Percentiles rank a stretch among this genome's conserved stretches.
Evolutionary conservation across 92 coral and sea anemone species (phyloP).

Genomic region (Zoanthus gigantus): DNA sequence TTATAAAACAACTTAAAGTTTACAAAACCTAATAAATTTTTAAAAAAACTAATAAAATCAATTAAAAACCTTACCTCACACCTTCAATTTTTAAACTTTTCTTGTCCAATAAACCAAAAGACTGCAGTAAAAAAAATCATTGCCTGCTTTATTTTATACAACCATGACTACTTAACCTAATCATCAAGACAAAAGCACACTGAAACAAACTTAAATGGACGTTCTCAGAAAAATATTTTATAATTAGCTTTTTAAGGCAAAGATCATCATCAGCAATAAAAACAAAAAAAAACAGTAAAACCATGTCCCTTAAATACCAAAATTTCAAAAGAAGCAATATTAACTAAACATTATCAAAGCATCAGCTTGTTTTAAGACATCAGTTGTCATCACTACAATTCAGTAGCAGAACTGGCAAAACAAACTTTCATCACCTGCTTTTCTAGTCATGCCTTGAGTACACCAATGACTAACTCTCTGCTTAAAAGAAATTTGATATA

Average conservation of each 20-base stretch:
- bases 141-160: neutral
- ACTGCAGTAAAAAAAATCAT: constrained; percentile 65
- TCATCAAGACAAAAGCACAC: no score
- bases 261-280: no score
- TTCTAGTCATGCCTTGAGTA: neutral
- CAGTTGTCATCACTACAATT: constrained; percentile 55
- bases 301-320: neutral
- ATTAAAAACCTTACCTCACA: constrained; percentile 72
- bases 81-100: constrained; percentile 94
- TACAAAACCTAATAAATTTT: no score
- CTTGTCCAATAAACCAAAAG: constrained; percentile 94
- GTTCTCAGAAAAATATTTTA: no score
- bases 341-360: neutral
- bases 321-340: neutral
- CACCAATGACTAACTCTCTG: neutral
- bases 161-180: no score
- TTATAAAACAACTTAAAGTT: no score
- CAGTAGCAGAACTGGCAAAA: constrained; percentile 73
- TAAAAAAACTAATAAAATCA: neutral
- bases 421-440: constrained; percentile 55
- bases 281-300: no score
- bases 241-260: no score
- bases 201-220: no score
- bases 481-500: no score
- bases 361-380: constrained; percentile 39